Evolutionary conservation across 2,888 invertebrate species (phyloP), one percentile per base, ranked within the genome.

Genomic region (Drosophila tanythrix): DNA sequence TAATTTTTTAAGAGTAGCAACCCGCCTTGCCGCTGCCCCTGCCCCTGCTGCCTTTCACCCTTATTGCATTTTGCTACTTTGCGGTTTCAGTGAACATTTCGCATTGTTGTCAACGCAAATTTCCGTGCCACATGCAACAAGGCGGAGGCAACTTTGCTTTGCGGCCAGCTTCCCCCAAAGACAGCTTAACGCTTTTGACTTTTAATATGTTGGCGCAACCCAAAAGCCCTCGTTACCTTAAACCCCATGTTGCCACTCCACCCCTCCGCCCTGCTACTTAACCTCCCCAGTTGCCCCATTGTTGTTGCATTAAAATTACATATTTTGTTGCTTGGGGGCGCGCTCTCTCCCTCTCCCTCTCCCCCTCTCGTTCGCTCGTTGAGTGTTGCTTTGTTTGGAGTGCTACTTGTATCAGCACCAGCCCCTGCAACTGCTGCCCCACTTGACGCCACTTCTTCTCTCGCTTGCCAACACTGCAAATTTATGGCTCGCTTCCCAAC

Each of bases 381-480:
- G 88, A 85, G 90, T 83, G 87, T 90, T 85, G 90, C 90, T 80
- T 88, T 86, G 87, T 89, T 90, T 90, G 78, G 82, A 88, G 87
- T 88, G 90, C 86, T 74, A 82, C 77, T 82, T 79, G 80, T 60
- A 25, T 31, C 43, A 21, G 21, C 55, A 52, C 66, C 62, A 60
- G 38, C 18, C 46, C n/a, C 40, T n/a, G 21, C 43, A 27, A 3
- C 18, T 18, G 31, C 10, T 62, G 43, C 36, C 52, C 48, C 15
- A 13, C 53, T 35, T n/a, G 2, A 6, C 6, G 13, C 46, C 33
- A 8, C 21, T 43, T 29, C 35, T 25, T 35, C 70, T n/a, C 65
- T 71, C 67, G 59, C 57, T 63, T 63, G 66, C 59, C 15, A 65
- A 53, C 71, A 68, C 82, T 67, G 74, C 73, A 82, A 88, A 85